phyloP scores from a whole-genome alignment of 2,797 vertebrate species.

The Enteromius treurensis region DNA sequence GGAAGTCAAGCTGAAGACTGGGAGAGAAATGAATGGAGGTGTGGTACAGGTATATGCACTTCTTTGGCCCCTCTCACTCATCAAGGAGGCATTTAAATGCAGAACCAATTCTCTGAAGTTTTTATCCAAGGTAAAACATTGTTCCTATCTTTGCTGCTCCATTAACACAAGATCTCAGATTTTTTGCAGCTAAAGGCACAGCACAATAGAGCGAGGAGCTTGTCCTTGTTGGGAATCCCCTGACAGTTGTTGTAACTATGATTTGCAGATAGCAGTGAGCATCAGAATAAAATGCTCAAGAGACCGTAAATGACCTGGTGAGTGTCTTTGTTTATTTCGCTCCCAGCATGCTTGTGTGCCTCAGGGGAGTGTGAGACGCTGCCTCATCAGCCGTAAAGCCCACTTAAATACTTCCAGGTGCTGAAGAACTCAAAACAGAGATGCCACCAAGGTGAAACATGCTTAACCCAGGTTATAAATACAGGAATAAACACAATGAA shows the following conservation, averaged over 20 bases:
- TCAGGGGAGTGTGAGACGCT: not conserved
- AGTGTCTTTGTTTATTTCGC: constrained; percentile 43
- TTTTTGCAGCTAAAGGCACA: not conserved
- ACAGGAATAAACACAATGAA: not conserved
- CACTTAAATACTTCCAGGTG: constrained; percentile 24
- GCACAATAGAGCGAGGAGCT: constrained; percentile 4
- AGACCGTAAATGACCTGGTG: constrained; percentile 41
- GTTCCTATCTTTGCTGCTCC: constrained; percentile 12
- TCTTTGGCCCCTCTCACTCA: not conserved
- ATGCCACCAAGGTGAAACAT: constrained; percentile 8
- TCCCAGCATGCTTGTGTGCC: constrained; percentile 13
- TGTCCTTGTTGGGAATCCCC: constrained; percentile 47
- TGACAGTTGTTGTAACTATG: constrained; percentile 22
- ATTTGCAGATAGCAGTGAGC: constrained; percentile 15
- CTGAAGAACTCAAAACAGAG: constrained; percentile 9
- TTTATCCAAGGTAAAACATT: constrained; percentile 9
- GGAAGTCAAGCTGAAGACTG: constrained; percentile 16
- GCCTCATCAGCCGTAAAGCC: constrained; percentile 4
- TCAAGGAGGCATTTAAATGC: constrained; percentile 18
- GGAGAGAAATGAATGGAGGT: constrained; percentile 15
- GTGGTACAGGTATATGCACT: not conserved
- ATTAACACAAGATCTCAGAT: not conserved
- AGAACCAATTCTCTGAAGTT: not conserved
- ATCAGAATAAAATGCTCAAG: constrained; percentile 37
- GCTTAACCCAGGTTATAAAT: not conserved